Percentiles rank a stretch among this genome's conserved stretches.
Conservation (phyloP, 2,888 invertebrate species). For the Amphipyra tragopoginis region DNA sequence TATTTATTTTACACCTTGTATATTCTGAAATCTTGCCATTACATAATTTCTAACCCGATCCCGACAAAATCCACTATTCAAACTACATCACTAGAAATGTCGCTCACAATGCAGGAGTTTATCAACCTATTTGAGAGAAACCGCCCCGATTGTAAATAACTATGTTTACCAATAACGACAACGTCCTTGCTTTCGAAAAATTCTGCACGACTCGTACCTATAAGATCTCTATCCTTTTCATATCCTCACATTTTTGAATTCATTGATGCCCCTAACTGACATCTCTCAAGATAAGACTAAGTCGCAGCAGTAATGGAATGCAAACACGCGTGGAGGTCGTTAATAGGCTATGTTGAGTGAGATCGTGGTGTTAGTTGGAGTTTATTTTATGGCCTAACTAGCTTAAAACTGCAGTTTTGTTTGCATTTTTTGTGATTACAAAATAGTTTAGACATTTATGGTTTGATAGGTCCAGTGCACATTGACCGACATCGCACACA, state of each 20-base stretch:
- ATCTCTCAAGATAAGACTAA: rapidly evolving
- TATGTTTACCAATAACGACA: conserved; percentile 60
- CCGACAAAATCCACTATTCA: no score
- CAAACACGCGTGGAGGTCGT: not conserved
- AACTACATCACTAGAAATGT: not conserved
- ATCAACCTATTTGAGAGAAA: conserved; percentile 60
- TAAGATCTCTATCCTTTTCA: not conserved
- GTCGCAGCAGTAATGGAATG: conserved; percentile 9
- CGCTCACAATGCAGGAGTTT: conserved; percentile 31
- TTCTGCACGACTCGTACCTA: conserved; percentile 44
- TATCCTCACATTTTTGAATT: conserved; percentile 5
- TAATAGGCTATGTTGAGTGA: not conserved
- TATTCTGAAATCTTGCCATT: no score
- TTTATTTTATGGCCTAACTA: conserved; percentile 7
- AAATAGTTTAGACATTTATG: not conserved
- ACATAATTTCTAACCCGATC: no score
- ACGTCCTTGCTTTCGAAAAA: conserved; percentile 77
- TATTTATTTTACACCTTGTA: no score
- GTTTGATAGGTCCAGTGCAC: not conserved
- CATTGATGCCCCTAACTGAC: conserved; percentile 10
- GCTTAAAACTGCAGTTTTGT: conserved; percentile 8
- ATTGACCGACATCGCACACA: no score
- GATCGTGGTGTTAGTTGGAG: not conserved
- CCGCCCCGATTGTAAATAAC: conserved; percentile 61
- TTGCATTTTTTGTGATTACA: conserved; percentile 10